phyloP scores from a whole-genome alignment of 2,888 invertebrate genomes.

The Ectropis crepuscularia region DNA sequence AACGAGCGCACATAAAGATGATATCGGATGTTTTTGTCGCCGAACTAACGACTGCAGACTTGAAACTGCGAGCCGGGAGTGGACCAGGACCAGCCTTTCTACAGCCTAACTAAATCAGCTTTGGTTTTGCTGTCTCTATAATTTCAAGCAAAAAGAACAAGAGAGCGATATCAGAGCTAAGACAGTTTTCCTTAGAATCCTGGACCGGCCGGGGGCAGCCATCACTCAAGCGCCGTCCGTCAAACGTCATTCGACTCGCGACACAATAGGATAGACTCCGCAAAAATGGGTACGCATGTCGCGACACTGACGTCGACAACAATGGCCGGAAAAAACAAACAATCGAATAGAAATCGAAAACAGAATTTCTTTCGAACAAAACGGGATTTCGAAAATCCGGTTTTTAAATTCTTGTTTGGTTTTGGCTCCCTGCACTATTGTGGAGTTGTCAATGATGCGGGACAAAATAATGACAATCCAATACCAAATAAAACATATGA shows the following conservation, averaged over 20 bases:
- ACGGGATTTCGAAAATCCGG: slow-evolving; percentile 84
- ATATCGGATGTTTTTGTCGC: slow-evolving; percentile 56
- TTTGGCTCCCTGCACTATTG: slow-evolving; percentile 64
- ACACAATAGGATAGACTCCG: slow-evolving; percentile 80
- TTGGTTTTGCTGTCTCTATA: no score
- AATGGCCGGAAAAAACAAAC: slow-evolving; percentile 81
- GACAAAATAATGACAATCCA: slow-evolving; percentile 52
- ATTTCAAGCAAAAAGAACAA: no score
- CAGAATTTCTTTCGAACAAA: slow-evolving; percentile 77
- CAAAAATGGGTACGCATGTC: slow-evolving; percentile 82
- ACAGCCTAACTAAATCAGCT: no score
- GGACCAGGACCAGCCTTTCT: slow-evolving; percentile 4
- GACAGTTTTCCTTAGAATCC: no score
- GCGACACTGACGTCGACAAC: slow-evolving; percentile 69
- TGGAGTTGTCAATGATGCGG: slow-evolving; percentile 56
- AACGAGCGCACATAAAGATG: slow-evolving; percentile 49
- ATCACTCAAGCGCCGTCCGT: slow-evolving; percentile 66
- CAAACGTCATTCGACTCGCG: slow-evolving; percentile 75
- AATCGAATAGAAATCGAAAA: slow-evolving; percentile 84
- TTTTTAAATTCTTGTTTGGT: slow-evolving; percentile 73
- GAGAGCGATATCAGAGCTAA: no score
- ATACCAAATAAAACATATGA: slow-evolving; percentile 39
- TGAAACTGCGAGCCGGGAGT: slow-evolving; percentile 28
- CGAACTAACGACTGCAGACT: slow-evolving; percentile 44
- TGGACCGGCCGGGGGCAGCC: slow-evolving; percentile 48